A percentile compares a stretch with the other conserved stretches of the same genome.
These are phyloP conservation scores for Sprattus sprattus DNA, from an alignment of 2,113 vertebrate genomes.

Conservation along the genomic window DNA sequence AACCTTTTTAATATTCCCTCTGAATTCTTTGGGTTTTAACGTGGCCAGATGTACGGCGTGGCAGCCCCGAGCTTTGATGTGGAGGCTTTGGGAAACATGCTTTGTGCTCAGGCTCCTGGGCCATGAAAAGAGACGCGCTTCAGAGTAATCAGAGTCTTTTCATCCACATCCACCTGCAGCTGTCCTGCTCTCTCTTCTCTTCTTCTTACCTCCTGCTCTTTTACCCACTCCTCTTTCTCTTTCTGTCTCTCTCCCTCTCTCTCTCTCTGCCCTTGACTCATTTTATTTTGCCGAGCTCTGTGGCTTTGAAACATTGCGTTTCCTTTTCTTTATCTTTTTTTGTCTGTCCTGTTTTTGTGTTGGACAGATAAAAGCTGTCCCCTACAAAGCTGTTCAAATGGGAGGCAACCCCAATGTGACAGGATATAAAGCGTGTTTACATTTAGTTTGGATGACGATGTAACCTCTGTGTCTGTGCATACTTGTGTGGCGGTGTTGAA, in stretches of 20 bases:
- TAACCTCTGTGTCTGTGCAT: not conserved
- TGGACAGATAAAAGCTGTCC: not conserved
- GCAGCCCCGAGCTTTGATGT: slow-evolving; percentile 57
- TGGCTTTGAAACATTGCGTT: not conserved
- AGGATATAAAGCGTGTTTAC: too few species aligned
- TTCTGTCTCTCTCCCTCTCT: slow-evolving; percentile 4
- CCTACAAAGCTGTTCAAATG: too few species aligned
- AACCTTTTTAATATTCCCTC: slow-evolving; percentile 60
- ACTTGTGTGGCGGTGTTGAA: not conserved
- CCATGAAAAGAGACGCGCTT: slow-evolving; percentile 51
- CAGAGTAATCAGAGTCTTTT: slow-evolving; percentile 67
- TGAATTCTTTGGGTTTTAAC: slow-evolving; percentile 54
- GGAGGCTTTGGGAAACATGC: slow-evolving; percentile 45
- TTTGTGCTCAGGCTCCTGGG: slow-evolving; percentile 48
- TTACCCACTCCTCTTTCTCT: slow-evolving; percentile 13
- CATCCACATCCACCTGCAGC: slow-evolving; percentile 36
- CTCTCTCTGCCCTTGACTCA: not conserved
- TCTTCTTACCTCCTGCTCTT: not conserved
- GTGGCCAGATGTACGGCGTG: not conserved
- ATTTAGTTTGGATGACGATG: not conserved
- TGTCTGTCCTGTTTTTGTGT: not conserved
- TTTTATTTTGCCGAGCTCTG: not conserved
- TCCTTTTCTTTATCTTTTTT: not conserved
- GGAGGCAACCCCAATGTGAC: not conserved
- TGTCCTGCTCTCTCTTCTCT: not conserved